These are phyloP conservation scores for Cyrtonyx montezumae DNA, from an alignment of 2,113 vertebrate genomes.

Conservation along the genomic window DNA sequence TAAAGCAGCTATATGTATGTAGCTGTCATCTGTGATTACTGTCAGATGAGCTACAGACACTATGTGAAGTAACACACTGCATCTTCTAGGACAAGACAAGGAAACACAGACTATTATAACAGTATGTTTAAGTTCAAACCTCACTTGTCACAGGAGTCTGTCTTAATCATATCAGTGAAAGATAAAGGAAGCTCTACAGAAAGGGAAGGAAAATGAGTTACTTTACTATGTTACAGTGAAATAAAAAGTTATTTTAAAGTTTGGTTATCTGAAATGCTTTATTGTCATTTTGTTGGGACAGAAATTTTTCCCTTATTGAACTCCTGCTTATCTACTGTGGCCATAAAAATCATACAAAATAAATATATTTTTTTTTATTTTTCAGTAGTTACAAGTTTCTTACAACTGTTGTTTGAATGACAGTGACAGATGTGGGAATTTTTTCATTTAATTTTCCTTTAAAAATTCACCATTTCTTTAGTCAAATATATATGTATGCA, in stretches of 20 bases:
- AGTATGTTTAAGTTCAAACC: not conserved
- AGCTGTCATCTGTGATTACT: not conserved
- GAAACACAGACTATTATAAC: not conserved
- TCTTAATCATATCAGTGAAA: not conserved
- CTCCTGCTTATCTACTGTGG: not conserved
- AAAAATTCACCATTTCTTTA: not conserved
- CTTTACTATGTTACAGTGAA: not conserved
- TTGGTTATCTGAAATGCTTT: not conserved
- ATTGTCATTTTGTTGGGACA: not conserved
- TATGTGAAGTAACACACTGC: not conserved
- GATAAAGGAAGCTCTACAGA: not conserved
- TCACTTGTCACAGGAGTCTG: not conserved
- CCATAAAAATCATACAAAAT: not conserved
- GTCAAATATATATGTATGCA: not conserved
- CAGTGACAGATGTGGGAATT: not conserved
- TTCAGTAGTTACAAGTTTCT: not conserved
- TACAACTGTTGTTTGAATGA: not conserved
- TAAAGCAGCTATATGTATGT: not conserved
- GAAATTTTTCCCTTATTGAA: not conserved
- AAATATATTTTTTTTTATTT: not conserved
- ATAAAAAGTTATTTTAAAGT: not conserved
- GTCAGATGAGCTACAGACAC: not conserved
- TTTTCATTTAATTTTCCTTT: not conserved
- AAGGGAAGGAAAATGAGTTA: not conserved
- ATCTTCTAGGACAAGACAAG: not conserved